These are phyloP conservation scores for Silurus aristotelis DNA, from an alignment of 2,797 vertebrate genomes.

Conservation along the genomic window DNA sequence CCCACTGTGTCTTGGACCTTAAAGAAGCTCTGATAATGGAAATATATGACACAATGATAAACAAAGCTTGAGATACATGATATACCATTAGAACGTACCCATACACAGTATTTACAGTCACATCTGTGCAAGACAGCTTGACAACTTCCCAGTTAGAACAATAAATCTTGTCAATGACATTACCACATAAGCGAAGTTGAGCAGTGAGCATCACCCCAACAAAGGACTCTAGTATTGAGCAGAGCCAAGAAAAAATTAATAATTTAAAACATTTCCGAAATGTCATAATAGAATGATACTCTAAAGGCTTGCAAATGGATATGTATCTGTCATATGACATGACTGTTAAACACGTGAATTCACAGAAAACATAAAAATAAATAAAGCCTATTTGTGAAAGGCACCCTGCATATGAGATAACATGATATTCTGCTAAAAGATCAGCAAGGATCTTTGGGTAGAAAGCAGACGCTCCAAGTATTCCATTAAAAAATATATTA, in stretches of 20 bases:
- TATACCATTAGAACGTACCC: conserved; percentile 54
- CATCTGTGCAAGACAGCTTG: conserved; percentile 66
- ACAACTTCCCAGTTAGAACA: conserved; percentile 73
- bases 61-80: conserved; percentile 48
- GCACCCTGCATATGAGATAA: conserved; percentile 58
- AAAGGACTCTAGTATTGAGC: conserved; percentile 48
- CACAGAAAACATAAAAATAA: conserved; percentile 55
- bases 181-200: conserved; percentile 58
- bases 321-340: conserved; percentile 61
- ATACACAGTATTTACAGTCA: conserved; percentile 60
- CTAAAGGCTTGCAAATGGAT: conserved; percentile 71
- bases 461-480: conserved; percentile 49
- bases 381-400: conserved; percentile 59
- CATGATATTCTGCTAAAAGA: conserved; percentile 38
- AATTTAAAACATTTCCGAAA: conserved; percentile 52
- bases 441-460: conserved; percentile 51
- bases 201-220: conserved; percentile 46
- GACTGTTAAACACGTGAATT: conserved; percentile 53
- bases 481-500: conserved; percentile 47
- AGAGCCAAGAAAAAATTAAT: conserved; percentile 63
- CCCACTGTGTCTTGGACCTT: conserved; percentile 45
- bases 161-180: conserved; percentile 60
- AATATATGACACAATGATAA: conserved; percentile 66
- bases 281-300: conserved; percentile 65
- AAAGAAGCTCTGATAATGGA: conserved; percentile 60